phyloP scores from a whole-genome alignment of 2,113 vertebrate species.

The Syngnathus floridae region DNA sequence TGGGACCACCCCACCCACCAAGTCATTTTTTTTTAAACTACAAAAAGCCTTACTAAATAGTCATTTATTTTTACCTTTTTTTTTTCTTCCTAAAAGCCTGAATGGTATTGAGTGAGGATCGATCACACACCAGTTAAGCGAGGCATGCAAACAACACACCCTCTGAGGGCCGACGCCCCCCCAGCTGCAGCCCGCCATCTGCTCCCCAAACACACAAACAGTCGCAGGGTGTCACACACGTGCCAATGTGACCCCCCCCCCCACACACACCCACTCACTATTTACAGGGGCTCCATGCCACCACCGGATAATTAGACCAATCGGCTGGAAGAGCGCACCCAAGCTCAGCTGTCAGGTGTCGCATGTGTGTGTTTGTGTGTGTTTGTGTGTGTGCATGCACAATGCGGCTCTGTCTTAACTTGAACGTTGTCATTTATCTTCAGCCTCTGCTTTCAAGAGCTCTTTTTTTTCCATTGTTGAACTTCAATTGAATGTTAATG shows the following conservation, averaged over 20 bases:
- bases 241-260: not conserved
- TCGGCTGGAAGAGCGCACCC: conserved; percentile 43
- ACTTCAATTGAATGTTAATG: no score
- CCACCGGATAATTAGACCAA: conserved; percentile 54
- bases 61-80: no score
- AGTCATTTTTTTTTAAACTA: conserved; percentile 3
- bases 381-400: conserved; percentile 17
- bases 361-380: conserved; percentile 27
- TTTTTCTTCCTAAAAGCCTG: conserved; percentile 11
- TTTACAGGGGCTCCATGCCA: conserved; percentile 17
- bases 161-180: not conserved
- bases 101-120: not conserved
- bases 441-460: conserved; percentile 53
- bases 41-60: no score
- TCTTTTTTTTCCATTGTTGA: not conserved
- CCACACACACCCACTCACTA: conserved; percentile 1
- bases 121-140: conserved; percentile 6
- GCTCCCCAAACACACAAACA: not conserved
- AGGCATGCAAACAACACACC: not conserved
- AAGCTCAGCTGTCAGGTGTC: conserved; percentile 63
- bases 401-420: conserved; percentile 53
- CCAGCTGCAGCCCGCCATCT: not conserved
- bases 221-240: conserved; percentile 8
- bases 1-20: conserved; percentile 13
- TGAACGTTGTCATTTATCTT: conserved; percentile 37